These are phyloP conservation scores for Himantopus leucocephalus DNA, from an alignment of 2,113 vertebrate genomes.

Conservation along the genomic window DNA sequence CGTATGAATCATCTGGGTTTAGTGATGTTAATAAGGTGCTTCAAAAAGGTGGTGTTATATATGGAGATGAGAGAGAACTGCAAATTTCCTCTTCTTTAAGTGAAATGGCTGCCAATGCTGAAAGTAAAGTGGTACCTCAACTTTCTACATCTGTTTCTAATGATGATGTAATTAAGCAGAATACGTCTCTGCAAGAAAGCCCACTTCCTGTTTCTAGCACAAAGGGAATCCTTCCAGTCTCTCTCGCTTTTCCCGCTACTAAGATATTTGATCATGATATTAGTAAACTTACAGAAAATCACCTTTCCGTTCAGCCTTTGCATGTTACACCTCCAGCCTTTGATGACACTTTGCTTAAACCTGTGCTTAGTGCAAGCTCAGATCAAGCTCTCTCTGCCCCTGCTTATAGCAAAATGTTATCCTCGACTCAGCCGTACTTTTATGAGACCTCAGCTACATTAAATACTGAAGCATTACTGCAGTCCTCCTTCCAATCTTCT, in stretches of 20 bases:
- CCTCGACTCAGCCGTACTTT: conserved; percentile 68
- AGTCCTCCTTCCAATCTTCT: conserved; percentile 71
- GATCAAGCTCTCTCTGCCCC: conserved; percentile 67
- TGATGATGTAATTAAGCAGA: conserved; percentile 58
- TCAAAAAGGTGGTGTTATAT: conserved; percentile 54
- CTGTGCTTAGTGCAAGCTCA: conserved; percentile 70
- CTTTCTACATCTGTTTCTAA: conserved; percentile 57
- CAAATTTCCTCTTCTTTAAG: conserved; percentile 70
- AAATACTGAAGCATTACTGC: conserved; percentile 71
- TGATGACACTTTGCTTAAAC: conserved; percentile 71
- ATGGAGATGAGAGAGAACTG: conserved; percentile 72
- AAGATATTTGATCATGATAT: conserved; percentile 65
- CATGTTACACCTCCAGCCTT: conserved; percentile 69
- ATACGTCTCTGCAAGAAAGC: conserved; percentile 59
- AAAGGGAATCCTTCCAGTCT: conserved; percentile 69
- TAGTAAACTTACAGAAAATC: conserved; percentile 74
- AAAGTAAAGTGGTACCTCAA: conserved; percentile 64
- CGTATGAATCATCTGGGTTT: conserved; percentile 70
- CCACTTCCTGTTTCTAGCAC: conserved; percentile 68
- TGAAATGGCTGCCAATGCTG: conserved; percentile 65
- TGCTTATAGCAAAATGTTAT: conserved; percentile 71
- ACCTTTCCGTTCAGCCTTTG: conserved; percentile 66
- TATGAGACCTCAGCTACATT: conserved; percentile 70
- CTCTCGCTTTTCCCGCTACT: conserved; percentile 66
- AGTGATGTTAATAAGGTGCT: conserved; percentile 65